Base-by-base conservation (phyloP, 2,113 vertebrate genomes). In the Andinoacara biseriatus region DNA sequence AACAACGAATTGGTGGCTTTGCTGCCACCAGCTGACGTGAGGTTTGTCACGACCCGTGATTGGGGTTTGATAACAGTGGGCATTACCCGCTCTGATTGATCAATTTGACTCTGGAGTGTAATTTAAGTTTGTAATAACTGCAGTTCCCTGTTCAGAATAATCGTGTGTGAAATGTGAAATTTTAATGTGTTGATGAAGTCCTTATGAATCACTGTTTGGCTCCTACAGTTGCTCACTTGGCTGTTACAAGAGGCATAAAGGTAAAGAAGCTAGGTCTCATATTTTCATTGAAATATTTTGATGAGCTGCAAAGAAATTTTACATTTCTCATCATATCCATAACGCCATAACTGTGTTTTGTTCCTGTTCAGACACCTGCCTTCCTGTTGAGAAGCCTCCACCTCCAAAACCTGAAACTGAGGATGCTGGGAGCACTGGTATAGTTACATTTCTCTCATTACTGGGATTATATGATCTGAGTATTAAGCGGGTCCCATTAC, bases 221-320 rank as follows among this genome's bases (percentile, higher is more conserved):
- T 43, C 5, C 88, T 89, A 6, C 77, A 96, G 96, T 76, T 96
- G 96, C 90, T 96, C 96, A 2, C 79, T 96, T 38, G 79, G 59
- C 78, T 96, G 96, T 84, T 96, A 95, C 85, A 96, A 94, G 87
- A 94, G 33, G 18, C 96, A 96, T 76, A 96, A 95, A 94, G 94
- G 92, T 95, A 91, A 84, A 38, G 2, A 0, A 22, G 5, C 7
- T 18, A 58, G 5, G 60, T 69, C 9, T 61, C 3, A 46, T 35
- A 65, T 4, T 52, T 54, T 33, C 40, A 10, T 15, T 46, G 9
- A 5, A n/a, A 26, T 54, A 8, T 79, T 61, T 43, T 14, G 8
- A 52, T 9, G 2, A 58, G 20, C 26, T 80, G 29, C 3, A 22
- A 26, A 2, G 2, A 46, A 22, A 74, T 74, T 29, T 35, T 60